phyloP scores from a whole-genome alignment of 2,888 invertebrate species.

The Dexiosoma caninum region DNA sequence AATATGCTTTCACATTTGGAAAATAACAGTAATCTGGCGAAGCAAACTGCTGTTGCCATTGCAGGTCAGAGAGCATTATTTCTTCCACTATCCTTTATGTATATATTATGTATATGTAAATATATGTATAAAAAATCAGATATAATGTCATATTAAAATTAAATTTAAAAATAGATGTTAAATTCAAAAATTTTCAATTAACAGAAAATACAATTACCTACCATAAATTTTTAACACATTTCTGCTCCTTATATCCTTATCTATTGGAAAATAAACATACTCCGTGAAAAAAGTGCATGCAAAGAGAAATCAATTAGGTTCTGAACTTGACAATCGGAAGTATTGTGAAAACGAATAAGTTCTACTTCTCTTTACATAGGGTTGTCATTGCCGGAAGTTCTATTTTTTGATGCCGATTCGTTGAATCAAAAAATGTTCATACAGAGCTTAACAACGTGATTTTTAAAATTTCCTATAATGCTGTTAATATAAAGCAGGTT shows the following conservation, averaged over 20 bases:
- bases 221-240: conserved; percentile 13
- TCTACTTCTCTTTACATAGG: no score
- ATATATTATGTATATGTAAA: not conserved
- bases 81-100: conserved; percentile 43
- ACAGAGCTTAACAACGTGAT: no score
- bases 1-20: conserved; percentile 78
- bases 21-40: conserved; percentile 77
- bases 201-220: not conserved
- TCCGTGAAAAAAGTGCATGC: no score
- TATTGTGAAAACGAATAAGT: no score
- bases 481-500: no score
- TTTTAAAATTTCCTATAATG: no score
- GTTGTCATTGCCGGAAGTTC: no score
- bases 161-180: conserved; percentile 10
- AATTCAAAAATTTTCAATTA: not conserved
- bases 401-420: no score
- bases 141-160: not conserved
- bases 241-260: conserved; percentile 28
- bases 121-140: not conserved
- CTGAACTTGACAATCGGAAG: no score
- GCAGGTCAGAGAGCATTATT: conserved; percentile 72
- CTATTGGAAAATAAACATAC: conserved; percentile 22
- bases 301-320: no score
- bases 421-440: no score
- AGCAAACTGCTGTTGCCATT: conserved; percentile 77